Base-by-base conservation (phyloP, 2,113 vertebrate species). In the Phocoena sinus region DNA sequence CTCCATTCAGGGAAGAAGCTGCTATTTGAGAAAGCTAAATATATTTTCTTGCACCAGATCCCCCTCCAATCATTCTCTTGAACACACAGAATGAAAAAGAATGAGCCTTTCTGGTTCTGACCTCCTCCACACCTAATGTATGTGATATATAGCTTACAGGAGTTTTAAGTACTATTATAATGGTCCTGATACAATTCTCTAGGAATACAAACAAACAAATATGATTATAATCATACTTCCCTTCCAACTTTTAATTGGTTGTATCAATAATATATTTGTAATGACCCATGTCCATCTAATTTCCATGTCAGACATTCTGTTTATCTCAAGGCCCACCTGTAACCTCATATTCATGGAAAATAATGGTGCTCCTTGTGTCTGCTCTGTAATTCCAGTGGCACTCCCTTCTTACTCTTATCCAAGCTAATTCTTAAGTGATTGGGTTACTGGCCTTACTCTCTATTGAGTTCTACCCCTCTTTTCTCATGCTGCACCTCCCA, bases 281-380 rank as follows among this genome's bases (percentile, higher is more conserved):
- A 25, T n/a, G 33, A 83, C 31, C 18, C 25, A 85, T 62, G 44
- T 8, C 10, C 6, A 81, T 17, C 17, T 58, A 77, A 60, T 84
- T 80, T 60, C 31, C 41, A 2, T 38, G 3, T 60, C 47, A 14
- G 15, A 3, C 18, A 67, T 62, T 33, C 38, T 85, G 28, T 65
- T 80, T 93, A 8, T 82, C n/a, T 67, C n/a, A 81, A 65, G 26
- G 21, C 7, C 26, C 44, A 33, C 21, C 18, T 50, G 18, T 3
- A 36, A 23, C 5, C 28, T 63, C 26, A 5, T 2, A 14, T 67
- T 5, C 23, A 12, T 20, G 26, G 25, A 58, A 89, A 76, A 73
- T 33, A 26, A 41, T 10, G 5, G 28, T 3, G 12, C 4, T 56
- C 17, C 20, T 3, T 11, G 21, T 1, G 2, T 3, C 71, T 25